phyloP scores from a whole-genome alignment of 2,888 invertebrate genomes.

The Tyria jacobaeae region DNA sequence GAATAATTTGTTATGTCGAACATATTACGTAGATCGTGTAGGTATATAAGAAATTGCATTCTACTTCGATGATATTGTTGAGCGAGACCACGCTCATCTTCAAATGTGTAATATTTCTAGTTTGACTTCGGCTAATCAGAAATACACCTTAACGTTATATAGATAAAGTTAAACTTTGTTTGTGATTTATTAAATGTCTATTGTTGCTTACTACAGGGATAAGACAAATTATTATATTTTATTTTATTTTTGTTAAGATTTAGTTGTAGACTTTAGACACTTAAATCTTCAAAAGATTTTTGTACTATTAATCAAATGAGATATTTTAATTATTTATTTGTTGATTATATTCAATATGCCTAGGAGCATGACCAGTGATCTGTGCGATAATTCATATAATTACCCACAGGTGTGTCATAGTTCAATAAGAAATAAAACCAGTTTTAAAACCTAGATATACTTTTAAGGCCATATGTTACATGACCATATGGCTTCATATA shows the following conservation, averaged over 20 bases:
- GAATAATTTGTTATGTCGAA: no score
- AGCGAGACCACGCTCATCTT: no score
- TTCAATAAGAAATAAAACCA: no score
- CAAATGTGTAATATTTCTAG: not conserved
- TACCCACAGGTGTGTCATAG: not conserved
- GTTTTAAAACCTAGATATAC: no score
- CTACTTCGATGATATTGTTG: not conserved
- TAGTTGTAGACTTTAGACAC: not conserved
- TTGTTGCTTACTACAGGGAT: conserved; percentile 35
- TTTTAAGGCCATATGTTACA: not conserved
- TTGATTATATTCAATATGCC: not conserved
- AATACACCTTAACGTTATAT: conserved; percentile 6
- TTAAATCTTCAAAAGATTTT: not conserved
- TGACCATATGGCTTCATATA: not conserved
- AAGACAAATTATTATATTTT: conserved; percentile 15
- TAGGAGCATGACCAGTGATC: not conserved
- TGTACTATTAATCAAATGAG: not conserved
- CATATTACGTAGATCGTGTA: no score
- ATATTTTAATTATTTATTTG: not conserved
- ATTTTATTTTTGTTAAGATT: conserved; percentile 2
- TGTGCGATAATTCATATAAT: not conserved
- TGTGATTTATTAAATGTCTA: conserved; percentile 7
- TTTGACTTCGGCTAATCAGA: conserved; percentile 1
- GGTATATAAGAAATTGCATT: not conserved
- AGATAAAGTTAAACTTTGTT: conserved; percentile 14